A percentile compares a stretch with the other conserved stretches of the same genome.
Conservation (phyloP, 2,113 vertebrate genomes). For the Lucifuga dentata region DNA sequence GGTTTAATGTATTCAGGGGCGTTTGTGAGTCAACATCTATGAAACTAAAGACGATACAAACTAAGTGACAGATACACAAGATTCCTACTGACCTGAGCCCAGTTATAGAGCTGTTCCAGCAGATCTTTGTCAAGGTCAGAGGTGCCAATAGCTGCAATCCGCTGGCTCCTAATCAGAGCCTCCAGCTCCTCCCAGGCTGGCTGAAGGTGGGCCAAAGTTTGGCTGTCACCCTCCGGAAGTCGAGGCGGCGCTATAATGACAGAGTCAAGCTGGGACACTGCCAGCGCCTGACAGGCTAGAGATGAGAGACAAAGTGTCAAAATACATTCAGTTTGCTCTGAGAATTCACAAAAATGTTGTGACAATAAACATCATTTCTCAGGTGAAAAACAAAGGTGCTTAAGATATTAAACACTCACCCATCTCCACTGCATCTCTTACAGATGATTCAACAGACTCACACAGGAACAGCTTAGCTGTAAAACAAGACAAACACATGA, state of each 20-base stretch:
- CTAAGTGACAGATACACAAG: background rate
- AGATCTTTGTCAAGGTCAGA: constrained; percentile 95
- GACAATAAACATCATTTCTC: too few relatives aligned
- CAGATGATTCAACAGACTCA: constrained; percentile 86
- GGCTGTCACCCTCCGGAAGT: constrained; percentile 83
- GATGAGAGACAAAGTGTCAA: constrained; percentile 11
- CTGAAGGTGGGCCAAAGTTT: constrained; percentile 90
- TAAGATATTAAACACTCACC: constrained; percentile 82
- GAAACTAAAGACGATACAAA: background rate
- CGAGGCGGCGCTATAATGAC: constrained; percentile 93
- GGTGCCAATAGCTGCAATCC: constrained; percentile 93
- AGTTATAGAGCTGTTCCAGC: constrained; percentile 94
- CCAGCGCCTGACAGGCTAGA: constrained; percentile 89
- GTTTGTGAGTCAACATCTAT: background rate
- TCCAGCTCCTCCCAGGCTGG: constrained; percentile 95
- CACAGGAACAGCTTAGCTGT: constrained; percentile 94
- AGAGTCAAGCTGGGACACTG: constrained; percentile 94
- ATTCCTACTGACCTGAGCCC: constrained; percentile 89
- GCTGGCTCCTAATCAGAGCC: constrained; percentile 88
- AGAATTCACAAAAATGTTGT: too few relatives aligned
- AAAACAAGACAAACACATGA: constrained; percentile 50
- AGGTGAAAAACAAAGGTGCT: background rate
- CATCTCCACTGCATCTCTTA: constrained; percentile 90
- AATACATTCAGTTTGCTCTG: too few relatives aligned
- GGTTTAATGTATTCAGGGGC: too few relatives aligned